These are phyloP conservation scores for Speoplatyrhinus poulsoni DNA, from an alignment of 2,113 vertebrate species.

Conservation along the genomic window DNA sequence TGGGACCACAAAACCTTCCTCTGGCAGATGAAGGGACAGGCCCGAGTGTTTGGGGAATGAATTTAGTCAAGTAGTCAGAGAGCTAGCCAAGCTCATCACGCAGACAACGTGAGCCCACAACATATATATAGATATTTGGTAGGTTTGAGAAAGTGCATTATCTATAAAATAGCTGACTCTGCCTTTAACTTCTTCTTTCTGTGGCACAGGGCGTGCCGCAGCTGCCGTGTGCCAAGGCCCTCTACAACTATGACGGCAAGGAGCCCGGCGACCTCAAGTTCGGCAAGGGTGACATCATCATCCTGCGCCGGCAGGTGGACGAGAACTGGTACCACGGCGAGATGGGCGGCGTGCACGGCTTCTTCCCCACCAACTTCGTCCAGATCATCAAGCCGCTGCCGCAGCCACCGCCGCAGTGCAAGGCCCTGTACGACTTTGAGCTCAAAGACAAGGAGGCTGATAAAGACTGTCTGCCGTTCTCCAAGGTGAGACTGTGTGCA, in stretches of 20 bases:
- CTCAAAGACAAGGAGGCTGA: slow-evolving; percentile 99
- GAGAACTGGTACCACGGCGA: slow-evolving; percentile 99
- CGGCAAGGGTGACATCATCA: slow-evolving; percentile 95
- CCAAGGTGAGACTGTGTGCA: slow-evolving; percentile 82
- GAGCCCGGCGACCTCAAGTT: slow-evolving; percentile 98
- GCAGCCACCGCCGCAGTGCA: slow-evolving; percentile 97
- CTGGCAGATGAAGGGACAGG: slow-evolving; percentile 60
- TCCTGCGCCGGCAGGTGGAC: slow-evolving; percentile 96
- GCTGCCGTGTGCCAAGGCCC: slow-evolving; percentile 97
- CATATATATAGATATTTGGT: neutral
- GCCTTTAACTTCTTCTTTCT: neutral
- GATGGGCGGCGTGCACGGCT: slow-evolving; percentile 92
- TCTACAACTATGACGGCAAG: slow-evolving; percentile 98
- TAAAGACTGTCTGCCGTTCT: slow-evolving; percentile 97
- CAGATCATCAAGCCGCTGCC: slow-evolving; percentile 98
- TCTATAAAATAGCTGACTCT: no score
- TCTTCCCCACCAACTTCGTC: slow-evolving; percentile 98
- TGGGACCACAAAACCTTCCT: slow-evolving; percentile 65
- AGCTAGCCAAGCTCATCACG: slow-evolving; percentile 49
- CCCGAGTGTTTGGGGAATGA: slow-evolving; percentile 36
- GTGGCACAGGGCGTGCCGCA: slow-evolving; percentile 85
- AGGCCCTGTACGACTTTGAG: slow-evolving; percentile 98
- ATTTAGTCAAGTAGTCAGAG: slow-evolving; percentile 50
- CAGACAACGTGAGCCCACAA: slow-evolving; percentile 31
- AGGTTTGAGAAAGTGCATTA: no score